phyloP scores from a whole-genome alignment of 2,113 vertebrate genomes.

The Montifringilla adamsi region DNA sequence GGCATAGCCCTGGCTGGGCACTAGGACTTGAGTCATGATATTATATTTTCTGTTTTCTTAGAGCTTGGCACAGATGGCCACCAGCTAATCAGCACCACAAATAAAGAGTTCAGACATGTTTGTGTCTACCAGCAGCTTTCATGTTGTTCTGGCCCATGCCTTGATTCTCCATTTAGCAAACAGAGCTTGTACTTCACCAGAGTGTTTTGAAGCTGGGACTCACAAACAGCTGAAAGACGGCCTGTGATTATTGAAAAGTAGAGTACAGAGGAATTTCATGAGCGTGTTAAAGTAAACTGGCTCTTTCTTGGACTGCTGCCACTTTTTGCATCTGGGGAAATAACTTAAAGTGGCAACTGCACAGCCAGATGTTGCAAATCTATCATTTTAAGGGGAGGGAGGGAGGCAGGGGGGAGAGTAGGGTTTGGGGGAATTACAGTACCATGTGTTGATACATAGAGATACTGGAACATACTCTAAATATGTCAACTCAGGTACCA shows the following conservation, averaged over 20 bases:
- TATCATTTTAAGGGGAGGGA: background rate
- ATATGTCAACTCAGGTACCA: background rate
- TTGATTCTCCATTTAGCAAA: background rate
- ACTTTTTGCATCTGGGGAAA: constrained; percentile 44
- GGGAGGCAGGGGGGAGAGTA: no score
- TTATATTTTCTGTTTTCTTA: background rate
- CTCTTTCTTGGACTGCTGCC: constrained; percentile 43
- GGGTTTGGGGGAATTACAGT: background rate
- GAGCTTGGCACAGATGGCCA: background rate
- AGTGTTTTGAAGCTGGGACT: background rate
- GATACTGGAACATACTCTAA: background rate
- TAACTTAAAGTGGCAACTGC: constrained; percentile 26
- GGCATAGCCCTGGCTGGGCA: background rate
- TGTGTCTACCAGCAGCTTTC: background rate
- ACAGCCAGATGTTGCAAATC: constrained; percentile 36
- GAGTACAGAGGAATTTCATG: background rate
- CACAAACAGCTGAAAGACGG: constrained; percentile 8
- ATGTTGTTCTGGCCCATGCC: background rate
- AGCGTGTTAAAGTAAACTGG: constrained; percentile 2
- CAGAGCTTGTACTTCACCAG: background rate
- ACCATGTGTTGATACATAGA: background rate
- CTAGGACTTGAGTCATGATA: background rate
- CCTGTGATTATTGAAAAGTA: background rate
- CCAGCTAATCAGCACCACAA: background rate
- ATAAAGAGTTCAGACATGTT: background rate